phyloP scores from a whole-genome alignment of 2,113 vertebrate genomes.

The Apodemus sylvaticus region DNA sequence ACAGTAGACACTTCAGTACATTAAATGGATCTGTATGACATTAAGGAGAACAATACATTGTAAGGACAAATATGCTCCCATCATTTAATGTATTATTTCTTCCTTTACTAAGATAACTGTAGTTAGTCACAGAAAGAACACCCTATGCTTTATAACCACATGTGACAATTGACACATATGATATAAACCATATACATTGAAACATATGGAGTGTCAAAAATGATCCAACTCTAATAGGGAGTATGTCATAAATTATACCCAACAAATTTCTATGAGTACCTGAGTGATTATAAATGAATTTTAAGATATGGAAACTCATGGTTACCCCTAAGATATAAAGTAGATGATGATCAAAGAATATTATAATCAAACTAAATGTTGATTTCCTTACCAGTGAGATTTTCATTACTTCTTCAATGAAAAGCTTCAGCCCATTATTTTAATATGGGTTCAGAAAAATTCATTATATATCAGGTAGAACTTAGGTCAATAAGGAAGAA shows the following conservation, averaged over 20 bases:
- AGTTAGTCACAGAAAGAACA: too few species aligned
- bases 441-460: neutral
- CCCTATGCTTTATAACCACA: too few species aligned
- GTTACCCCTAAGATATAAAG: neutral
- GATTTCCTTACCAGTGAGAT: neutral
- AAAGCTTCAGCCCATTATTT: neutral
- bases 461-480: neutral
- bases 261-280: neutral
- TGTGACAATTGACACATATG: too few species aligned
- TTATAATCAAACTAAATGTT: neutral
- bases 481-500: neutral
- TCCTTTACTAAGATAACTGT: too few species aligned
- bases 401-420: neutral
- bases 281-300: neutral
- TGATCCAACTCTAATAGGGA: neutral
- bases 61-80: neutral
- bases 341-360: neutral
- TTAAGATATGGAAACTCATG: fast-evolving
- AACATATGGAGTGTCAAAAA: neutral
- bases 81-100: too few species aligned
- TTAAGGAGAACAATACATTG: neutral
- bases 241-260: neutral
- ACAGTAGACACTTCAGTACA: neutral
- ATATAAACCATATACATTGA: too few species aligned
- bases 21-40: neutral